These are phyloP conservation scores for Ceraclea dissimilis DNA, from an alignment of 2,888 invertebrate species.

Conservation along the genomic window DNA sequence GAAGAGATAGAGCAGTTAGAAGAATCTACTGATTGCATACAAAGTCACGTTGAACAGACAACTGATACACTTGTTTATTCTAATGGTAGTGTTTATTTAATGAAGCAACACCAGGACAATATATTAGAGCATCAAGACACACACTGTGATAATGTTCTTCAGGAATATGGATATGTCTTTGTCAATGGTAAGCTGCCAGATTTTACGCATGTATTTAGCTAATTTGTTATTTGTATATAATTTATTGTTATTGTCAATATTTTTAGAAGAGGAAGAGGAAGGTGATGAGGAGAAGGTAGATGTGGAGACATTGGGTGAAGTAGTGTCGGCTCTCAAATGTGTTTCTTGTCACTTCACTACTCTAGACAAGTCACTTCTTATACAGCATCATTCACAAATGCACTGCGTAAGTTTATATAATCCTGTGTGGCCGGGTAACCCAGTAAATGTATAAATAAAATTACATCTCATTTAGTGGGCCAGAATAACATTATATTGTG, in stretches of 20 bases:
- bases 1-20: background rate
- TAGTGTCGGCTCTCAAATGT: slow-evolving; percentile 48
- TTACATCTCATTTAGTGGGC: too few relatives aligned
- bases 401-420: background rate
- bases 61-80: background rate
- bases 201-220: background rate
- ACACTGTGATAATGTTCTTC: background rate
- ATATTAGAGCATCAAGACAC: background rate
- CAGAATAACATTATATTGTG: too few relatives aligned
- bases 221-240: too few relatives aligned
- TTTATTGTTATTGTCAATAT: too few relatives aligned
- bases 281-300: slow-evolving; percentile 24
- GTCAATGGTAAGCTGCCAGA: slow-evolving; percentile 4
- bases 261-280: background rate
- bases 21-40: too few relatives aligned
- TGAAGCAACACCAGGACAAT: background rate
- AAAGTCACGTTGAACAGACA: too few relatives aligned
- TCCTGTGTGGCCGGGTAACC: too few relatives aligned
- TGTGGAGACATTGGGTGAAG: slow-evolving; percentile 43
- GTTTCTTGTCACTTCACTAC: slow-evolving; percentile 46
- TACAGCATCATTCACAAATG: slow-evolving; percentile 34
- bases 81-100: background rate
- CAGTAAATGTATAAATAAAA: too few relatives aligned
- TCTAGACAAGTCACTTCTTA: slow-evolving; percentile 34
- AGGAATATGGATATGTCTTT: slow-evolving; percentile 6